A percentile compares a stretch with the other conserved stretches of the same genome.
Evolutionary conservation across 2,888 invertebrate species (phyloP).

Genomic region (Nomada ferruginata): DNA sequence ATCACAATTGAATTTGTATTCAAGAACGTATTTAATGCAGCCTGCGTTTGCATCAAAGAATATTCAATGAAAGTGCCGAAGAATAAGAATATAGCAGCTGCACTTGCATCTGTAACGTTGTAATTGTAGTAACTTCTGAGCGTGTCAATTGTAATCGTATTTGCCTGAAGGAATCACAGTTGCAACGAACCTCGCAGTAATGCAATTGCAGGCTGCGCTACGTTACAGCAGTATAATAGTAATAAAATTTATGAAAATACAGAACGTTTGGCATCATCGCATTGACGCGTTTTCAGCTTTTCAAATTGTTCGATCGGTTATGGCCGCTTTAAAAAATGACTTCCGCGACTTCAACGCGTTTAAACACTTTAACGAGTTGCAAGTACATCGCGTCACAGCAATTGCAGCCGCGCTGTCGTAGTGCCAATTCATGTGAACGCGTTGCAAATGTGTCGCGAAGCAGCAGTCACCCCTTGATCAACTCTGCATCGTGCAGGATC

Average conservation of each 20-base stretch:
- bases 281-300: too few species aligned
- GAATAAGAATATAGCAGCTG: too few species aligned
- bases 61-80: too few species aligned
- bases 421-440: conserved; percentile 44
- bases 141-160: not conserved
- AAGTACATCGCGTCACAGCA: conserved; percentile 39
- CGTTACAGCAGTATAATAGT: not conserved
- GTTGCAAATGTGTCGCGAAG: conserved; percentile 38
- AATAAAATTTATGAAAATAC: not conserved
- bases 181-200: not conserved
- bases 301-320: not conserved
- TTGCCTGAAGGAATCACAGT: not conserved
- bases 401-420: conserved; percentile 36
- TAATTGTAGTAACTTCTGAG: too few species aligned
- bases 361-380: conserved; percentile 38
- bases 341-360: not conserved
- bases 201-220: too few species aligned
- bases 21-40: too few species aligned
- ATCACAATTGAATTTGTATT: too few species aligned
- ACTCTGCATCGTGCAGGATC: conserved; percentile 18
- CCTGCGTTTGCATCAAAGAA: not conserved
- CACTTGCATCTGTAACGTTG: too few species aligned
- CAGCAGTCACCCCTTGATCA: conserved; percentile 43
- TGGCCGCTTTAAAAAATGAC: not conserved
- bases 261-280: not conserved